These are phyloP conservation scores for Eupithecia subumbrata DNA, from an alignment of 2,888 invertebrate genomes.

Conservation along the genomic window DNA sequence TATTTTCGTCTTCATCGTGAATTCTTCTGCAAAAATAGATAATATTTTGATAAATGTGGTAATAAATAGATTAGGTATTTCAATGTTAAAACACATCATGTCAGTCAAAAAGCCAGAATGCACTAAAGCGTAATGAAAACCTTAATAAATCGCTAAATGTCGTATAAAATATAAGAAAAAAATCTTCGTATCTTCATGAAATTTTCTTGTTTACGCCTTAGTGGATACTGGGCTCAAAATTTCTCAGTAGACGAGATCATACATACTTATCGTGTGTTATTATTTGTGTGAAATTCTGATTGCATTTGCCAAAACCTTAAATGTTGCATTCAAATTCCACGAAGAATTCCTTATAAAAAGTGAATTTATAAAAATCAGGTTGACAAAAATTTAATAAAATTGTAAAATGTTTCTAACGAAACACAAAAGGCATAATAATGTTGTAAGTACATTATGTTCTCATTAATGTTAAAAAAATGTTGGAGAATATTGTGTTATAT, in stretches of 20 bases:
- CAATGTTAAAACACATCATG: neutral
- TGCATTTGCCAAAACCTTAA: neutral
- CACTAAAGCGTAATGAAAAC: neutral
- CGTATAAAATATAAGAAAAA: neutral
- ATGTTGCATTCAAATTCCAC: neutral
- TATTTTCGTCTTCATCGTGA: too few species aligned
- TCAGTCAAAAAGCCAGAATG: neutral
- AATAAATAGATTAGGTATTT: too few species aligned
- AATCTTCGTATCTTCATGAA: too few species aligned
- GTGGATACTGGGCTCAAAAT: neutral
- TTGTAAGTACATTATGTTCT: slow-evolving; percentile 14
- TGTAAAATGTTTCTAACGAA: neutral
- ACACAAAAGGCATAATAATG: slow-evolving; percentile 25
- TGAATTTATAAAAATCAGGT: neutral
- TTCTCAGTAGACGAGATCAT: neutral
- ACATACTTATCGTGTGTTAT: too few species aligned
- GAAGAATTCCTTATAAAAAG: neutral
- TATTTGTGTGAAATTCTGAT: neutral
- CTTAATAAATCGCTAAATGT: neutral
- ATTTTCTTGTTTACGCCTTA: neutral
- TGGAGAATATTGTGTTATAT: slow-evolving; percentile 1
- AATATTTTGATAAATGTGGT: too few species aligned
- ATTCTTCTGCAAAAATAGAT: neutral
- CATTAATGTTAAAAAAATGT: slow-evolving; percentile 10
- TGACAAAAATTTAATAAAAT: neutral